Evolutionary conservation across 2,113 vertebrate species (phyloP).

Genomic region (Apaloderma vittatum): DNA sequence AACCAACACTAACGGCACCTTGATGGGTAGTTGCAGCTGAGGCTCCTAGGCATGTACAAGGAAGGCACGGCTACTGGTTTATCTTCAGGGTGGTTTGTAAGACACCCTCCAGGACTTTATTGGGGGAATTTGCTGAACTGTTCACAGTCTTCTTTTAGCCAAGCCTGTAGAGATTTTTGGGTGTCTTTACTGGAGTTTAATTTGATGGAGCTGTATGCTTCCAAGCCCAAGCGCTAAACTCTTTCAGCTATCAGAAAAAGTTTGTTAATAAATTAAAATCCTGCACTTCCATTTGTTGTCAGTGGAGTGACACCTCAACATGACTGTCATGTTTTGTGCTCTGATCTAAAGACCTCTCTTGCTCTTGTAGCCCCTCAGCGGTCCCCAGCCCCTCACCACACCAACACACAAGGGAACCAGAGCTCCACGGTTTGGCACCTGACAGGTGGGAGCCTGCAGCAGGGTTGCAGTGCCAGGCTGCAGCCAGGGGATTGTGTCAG

Average conservation of each 20-base stretch:
- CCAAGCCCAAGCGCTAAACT: neutral
- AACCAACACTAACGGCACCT: fast-evolving
- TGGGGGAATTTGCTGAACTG: neutral
- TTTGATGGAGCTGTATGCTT: neutral
- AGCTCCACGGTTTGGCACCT: neutral
- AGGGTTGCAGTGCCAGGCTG: neutral
- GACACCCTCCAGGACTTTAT: neutral
- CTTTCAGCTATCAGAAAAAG: neutral
- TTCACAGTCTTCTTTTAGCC: neutral
- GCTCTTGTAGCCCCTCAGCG: neutral
- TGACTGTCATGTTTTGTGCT: neutral
- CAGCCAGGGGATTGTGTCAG: neutral
- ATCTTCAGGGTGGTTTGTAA: neutral
- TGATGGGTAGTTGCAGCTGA: neutral
- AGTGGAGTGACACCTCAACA: neutral
- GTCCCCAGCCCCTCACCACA: neutral
- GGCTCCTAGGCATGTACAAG: neutral
- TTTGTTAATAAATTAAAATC: neutral
- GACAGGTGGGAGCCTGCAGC: neutral
- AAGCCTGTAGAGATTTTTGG: neutral
- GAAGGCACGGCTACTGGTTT: neutral
- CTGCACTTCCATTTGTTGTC: neutral
- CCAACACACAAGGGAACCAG: neutral
- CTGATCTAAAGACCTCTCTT: neutral
- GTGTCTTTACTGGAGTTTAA: neutral